These are phyloP conservation scores for Chrysina gloriosa DNA, from an alignment of 2,888 invertebrate genomes.

Conservation along the genomic window DNA sequence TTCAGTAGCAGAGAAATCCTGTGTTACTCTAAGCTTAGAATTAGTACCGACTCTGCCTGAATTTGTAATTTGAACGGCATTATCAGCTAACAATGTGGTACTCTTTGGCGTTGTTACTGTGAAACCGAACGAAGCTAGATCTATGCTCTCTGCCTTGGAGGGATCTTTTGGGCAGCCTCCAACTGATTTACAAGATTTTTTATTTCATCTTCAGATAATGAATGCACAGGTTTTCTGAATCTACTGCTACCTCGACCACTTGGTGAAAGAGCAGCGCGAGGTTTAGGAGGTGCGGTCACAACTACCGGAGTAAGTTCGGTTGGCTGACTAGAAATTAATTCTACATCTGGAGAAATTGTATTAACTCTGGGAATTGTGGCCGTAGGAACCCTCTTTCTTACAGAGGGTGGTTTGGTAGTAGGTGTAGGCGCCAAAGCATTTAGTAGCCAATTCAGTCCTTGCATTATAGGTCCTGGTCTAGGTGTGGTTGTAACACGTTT, in stretches of 20 bases:
- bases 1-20: constrained; percentile 14
- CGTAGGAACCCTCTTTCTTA: constrained; percentile 41
- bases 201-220: constrained; percentile 57
- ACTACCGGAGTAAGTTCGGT: constrained; percentile 60
- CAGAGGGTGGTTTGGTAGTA: constrained; percentile 48
- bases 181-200: constrained; percentile 58
- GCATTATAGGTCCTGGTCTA: constrained; percentile 64
- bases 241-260: constrained; percentile 12
- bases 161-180: constrained; percentile 61
- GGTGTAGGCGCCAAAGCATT: constrained; percentile 58
- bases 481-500: constrained; percentile 63
- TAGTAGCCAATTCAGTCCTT: constrained; percentile 63
- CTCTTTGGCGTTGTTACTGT: constrained; percentile 50
- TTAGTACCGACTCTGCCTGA: constrained; percentile 45
- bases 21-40: constrained; percentile 38
- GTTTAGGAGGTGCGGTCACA: constrained; percentile 53
- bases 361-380: constrained; percentile 49
- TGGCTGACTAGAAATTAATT: constrained; percentile 57
- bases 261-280: background rate
- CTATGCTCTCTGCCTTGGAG: constrained; percentile 55
- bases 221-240: constrained; percentile 50
- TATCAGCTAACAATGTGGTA: constrained; percentile 30
- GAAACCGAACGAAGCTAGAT: constrained; percentile 57
- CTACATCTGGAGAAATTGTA: constrained; percentile 50
- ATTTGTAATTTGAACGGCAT: constrained; percentile 48